Evolutionary conservation across 2,888 invertebrate species (phyloP).

Genomic region (Blastobasis lacticolella): DNA sequence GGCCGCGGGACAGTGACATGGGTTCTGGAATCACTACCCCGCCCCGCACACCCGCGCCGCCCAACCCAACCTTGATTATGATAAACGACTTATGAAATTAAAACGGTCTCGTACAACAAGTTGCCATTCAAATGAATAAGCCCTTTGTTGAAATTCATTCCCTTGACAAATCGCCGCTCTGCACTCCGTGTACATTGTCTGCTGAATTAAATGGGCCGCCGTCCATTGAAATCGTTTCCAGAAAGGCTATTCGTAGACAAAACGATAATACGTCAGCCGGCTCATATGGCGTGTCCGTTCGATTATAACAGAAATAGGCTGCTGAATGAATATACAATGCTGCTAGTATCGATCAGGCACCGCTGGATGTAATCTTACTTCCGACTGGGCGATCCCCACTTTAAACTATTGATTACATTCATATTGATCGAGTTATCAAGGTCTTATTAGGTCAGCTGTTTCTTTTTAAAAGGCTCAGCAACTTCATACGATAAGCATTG

Average conservation of each 20-base stretch:
- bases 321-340: constrained; percentile 63
- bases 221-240: constrained; percentile 57
- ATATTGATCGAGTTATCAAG: no score
- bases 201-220: constrained; percentile 62
- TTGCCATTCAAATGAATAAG: constrained; percentile 69
- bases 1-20: constrained; percentile 62
- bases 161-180: constrained; percentile 68
- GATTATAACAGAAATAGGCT: constrained; percentile 45
- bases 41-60: constrained; percentile 11
- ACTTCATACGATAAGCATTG: no score
- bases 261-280: constrained; percentile 58
- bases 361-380: constrained; percentile 45
- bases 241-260: constrained; percentile 59
- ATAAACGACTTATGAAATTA: constrained; percentile 75
- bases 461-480: no score
- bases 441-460: no score
- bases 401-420: no score
- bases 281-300: constrained; percentile 49
- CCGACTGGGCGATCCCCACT: constrained; percentile 21
- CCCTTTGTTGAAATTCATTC: constrained; percentile 69
- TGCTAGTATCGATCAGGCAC: constrained; percentile 36
- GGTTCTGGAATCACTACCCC: constrained; percentile 41
- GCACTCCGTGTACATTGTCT: constrained; percentile 62
- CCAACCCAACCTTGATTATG: constrained; percentile 58
- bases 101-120: constrained; percentile 70